A percentile compares a stretch with the other conserved stretches of the same genome.
Evolutionary conservation across 2,113 vertebrate genomes (phyloP).

Genomic region (Neofelis nebulosa): DNA sequence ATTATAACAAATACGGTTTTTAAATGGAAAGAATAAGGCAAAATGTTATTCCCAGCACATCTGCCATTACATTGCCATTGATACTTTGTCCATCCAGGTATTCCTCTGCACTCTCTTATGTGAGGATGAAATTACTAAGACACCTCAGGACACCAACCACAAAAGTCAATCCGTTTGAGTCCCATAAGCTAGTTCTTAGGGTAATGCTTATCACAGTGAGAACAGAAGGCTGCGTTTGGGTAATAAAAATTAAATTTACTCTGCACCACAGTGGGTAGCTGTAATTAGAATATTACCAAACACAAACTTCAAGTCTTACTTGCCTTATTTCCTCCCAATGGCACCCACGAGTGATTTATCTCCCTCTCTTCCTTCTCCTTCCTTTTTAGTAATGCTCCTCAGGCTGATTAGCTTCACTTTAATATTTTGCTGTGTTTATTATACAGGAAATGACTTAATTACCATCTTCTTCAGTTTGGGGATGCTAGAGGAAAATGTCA

Average conservation of each 20-base stretch:
- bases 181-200: background rate
- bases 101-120: background rate
- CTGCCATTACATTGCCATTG: background rate
- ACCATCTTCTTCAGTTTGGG: background rate
- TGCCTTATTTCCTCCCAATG: background rate
- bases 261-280: background rate
- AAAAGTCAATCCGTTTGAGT: background rate
- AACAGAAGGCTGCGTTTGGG: background rate
- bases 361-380: background rate
- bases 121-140: background rate
- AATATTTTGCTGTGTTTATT: background rate
- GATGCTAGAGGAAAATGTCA: background rate
- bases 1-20: background rate
- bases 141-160: background rate
- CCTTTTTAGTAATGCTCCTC: background rate
- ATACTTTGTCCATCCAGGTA: background rate
- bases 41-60: background rate
- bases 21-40: background rate
- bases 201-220: background rate
- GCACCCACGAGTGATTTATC: background rate
- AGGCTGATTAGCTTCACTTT: background rate
- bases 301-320: background rate
- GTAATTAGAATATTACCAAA: background rate
- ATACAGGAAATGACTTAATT: background rate
- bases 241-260: constrained; percentile 3